Percentiles rank a stretch among this genome's conserved stretches.
phyloP scores from a whole-genome alignment of 2,888 invertebrate species.

The Resseliella maxima region DNA sequence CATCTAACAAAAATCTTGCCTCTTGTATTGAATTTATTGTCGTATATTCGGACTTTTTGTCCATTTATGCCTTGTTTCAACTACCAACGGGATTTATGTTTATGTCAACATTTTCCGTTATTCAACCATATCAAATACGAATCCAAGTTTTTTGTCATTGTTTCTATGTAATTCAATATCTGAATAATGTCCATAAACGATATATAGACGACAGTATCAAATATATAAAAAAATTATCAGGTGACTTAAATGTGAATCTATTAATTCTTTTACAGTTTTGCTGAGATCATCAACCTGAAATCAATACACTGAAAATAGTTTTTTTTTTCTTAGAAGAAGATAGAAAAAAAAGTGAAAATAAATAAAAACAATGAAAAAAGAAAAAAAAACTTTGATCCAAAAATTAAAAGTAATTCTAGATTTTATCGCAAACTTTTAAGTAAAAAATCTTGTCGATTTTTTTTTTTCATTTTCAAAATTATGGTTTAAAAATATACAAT shows the following conservation, averaged over 20 bases:
- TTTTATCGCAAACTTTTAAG: too few species aligned
- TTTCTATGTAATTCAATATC: neutral
- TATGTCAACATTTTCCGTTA: slow-evolving; percentile 3
- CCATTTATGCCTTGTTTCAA: neutral
- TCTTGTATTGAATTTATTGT: neutral
- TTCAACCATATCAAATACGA: neutral
- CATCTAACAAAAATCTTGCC: neutral
- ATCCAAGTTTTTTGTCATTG: neutral
- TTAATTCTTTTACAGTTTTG: neutral
- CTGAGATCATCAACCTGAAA: neutral
- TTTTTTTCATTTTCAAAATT: too few species aligned
- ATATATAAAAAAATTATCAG: neutral
- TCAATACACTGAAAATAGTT: neutral
- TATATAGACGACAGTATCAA: neutral
- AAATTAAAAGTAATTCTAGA: too few species aligned
- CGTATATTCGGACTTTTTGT: neutral
- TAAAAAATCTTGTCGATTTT: too few species aligned
- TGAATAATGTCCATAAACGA: neutral
- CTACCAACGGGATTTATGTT: slow-evolving; percentile 4
- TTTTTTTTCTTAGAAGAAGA: neutral
- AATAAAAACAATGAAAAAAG: neutral
- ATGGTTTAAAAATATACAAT: too few species aligned
- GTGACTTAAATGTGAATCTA: neutral
- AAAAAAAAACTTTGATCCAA: too few species aligned
- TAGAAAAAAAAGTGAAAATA: neutral